Percentiles rank a stretch among this genome's conserved stretches.
phyloP scores from a whole-genome alignment of 2,888 invertebrate genomes.

The Candidula unifasciata region DNA sequence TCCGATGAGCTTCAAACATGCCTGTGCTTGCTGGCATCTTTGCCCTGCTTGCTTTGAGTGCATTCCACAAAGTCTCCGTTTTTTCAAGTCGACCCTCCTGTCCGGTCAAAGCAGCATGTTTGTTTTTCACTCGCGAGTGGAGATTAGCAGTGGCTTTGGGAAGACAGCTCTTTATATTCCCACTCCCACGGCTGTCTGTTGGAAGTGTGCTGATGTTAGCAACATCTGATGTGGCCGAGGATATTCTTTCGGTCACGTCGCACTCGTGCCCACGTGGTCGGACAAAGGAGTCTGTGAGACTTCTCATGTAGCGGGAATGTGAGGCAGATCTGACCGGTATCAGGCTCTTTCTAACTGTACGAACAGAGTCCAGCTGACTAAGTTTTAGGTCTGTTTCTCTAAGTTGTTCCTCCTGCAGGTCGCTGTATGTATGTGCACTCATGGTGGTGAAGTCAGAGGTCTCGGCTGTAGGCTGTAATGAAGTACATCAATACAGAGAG shows the following conservation, averaged over 20 bases:
- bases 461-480: neutral
- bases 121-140: neutral
- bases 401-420: neutral
- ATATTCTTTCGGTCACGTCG: neutral
- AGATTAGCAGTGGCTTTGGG: neutral
- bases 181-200: neutral
- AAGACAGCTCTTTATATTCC: neutral
- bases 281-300: neutral
- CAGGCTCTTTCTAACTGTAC: neutral
- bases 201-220: neutral
- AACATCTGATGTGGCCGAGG: neutral
- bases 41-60: no score
- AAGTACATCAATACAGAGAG: neutral
- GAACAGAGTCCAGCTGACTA: no score
- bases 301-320: neutral
- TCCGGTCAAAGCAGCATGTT: no score
- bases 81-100: no score
- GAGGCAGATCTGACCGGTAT: conserved; percentile 12
- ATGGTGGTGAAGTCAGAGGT: neutral
- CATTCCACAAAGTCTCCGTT: no score
- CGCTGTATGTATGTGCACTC: neutral
- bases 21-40: no score
- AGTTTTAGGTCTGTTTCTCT: neutral
- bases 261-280: neutral
- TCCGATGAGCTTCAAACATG: no score